Percentiles rank a stretch among this genome's conserved stretches.
Conservation (phyloP, 2,113 vertebrate species). For the Lampris megalopsis region DNA sequence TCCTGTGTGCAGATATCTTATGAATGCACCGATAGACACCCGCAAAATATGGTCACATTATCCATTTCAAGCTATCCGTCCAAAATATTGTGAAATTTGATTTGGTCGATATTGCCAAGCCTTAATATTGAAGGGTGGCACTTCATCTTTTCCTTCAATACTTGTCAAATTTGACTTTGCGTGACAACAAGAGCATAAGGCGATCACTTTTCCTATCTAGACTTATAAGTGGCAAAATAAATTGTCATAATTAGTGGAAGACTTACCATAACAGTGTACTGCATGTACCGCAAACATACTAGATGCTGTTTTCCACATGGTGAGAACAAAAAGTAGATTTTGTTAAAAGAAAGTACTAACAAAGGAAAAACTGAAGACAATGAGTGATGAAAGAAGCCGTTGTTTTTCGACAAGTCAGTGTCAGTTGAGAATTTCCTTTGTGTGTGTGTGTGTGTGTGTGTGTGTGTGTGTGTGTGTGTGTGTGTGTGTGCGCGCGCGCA, state of each 20-base stretch:
- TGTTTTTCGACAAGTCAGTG: conserved; percentile 55
- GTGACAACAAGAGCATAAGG: background rate
- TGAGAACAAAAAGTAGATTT: conserved; percentile 1
- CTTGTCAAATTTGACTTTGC: conserved; percentile 3
- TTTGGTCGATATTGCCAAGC: too few relatives aligned
- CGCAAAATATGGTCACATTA: too few relatives aligned
- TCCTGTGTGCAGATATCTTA: too few relatives aligned
- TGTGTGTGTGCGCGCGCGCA: background rate
- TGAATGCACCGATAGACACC: too few relatives aligned
- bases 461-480: conserved; percentile 14
- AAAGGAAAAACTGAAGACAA: conserved; percentile 56
- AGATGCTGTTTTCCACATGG: conserved; percentile 13
- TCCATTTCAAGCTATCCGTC: too few relatives aligned
- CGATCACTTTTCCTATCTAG: conserved; percentile 23
- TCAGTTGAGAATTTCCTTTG: conserved; percentile 68
- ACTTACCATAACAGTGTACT: conserved; percentile 33
- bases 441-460: conserved; percentile 44
- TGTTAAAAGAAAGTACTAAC: background rate
- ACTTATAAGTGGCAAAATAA: conserved; percentile 18
- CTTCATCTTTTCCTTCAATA: too few relatives aligned
- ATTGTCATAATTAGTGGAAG: conserved; percentile 24
- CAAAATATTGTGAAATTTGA: too few relatives aligned
- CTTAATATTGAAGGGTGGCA: too few relatives aligned
- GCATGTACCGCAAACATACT: conserved; percentile 5
- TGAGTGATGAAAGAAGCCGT: conserved; percentile 46